Evolutionary conservation across 2,888 invertebrate species (phyloP).

Genomic region (Lithophane leautieri): DNA sequence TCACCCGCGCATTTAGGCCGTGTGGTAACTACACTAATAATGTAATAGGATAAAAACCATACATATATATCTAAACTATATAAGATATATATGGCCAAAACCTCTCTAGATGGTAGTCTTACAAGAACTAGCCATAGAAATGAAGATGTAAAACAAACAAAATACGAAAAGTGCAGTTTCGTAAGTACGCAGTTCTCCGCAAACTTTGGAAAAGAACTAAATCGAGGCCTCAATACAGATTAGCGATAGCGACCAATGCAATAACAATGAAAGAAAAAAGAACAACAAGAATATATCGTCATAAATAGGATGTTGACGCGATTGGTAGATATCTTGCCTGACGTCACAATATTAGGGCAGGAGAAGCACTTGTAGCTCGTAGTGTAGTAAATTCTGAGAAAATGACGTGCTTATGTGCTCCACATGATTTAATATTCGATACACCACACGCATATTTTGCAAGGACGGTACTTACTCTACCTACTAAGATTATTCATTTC

Average conservation of each 20-base stretch:
- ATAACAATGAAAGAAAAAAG: conserved; percentile 10
- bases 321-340: conserved; percentile 10
- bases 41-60: conserved; percentile 27
- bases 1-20: conserved; percentile 47
- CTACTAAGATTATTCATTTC: conserved; percentile 16
- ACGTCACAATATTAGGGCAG: conserved; percentile 10
- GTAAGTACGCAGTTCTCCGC: neutral
- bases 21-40: conserved; percentile 33
- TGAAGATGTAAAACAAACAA: conserved; percentile 1
- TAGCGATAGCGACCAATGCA: conserved; percentile 7
- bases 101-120: conserved; percentile 8
- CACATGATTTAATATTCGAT: conserved; percentile 24
- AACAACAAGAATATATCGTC: conserved; percentile 1
- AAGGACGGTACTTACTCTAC: neutral
- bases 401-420: conserved; percentile 3
- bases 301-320: conserved; percentile 23
- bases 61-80: neutral
- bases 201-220: neutral
- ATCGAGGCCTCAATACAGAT: neutral
- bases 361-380: conserved; percentile 20
- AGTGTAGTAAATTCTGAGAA: conserved; percentile 30
- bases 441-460: conserved; percentile 20
- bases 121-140: neutral
- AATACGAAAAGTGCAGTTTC: neutral
- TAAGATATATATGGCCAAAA: conserved; percentile 1